Conservation (phyloP, 2,888 invertebrate genomes). For the Stenurella melanura region DNA sequence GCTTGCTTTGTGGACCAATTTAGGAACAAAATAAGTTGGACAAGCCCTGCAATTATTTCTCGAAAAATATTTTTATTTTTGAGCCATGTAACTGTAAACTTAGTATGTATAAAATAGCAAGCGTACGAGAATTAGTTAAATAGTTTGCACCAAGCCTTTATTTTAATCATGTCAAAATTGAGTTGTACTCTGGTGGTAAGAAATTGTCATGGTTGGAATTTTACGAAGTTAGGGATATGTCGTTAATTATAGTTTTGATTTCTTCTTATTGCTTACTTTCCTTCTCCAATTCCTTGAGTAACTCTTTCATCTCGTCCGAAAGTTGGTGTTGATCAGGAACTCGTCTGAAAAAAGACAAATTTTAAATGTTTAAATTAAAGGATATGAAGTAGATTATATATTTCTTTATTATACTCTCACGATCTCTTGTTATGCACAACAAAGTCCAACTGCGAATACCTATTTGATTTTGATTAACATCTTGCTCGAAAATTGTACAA, state of each 20-base stretch:
- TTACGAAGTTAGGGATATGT: slow-evolving; percentile 54
- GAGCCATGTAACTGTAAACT: slow-evolving; percentile 31
- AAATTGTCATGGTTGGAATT: slow-evolving; percentile 51
- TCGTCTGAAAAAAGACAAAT: slow-evolving; percentile 62
- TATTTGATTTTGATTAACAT: too few relatives aligned
- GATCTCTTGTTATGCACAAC: too few relatives aligned
- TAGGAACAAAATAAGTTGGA: slow-evolving; percentile 22
- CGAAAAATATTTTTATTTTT: slow-evolving; percentile 36
- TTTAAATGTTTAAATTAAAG: background rate
- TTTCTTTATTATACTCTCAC: too few relatives aligned
- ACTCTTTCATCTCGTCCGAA: slow-evolving; percentile 72
- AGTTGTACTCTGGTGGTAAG: slow-evolving; percentile 40
- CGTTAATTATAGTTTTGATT: slow-evolving; percentile 43
- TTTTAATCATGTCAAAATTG: slow-evolving; percentile 11
- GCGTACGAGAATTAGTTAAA: slow-evolving; percentile 20
- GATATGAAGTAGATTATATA: too few relatives aligned
- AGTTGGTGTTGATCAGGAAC: slow-evolving; percentile 70
- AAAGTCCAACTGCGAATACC: too few relatives aligned
- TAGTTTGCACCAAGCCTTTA: slow-evolving; percentile 10
- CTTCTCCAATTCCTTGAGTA: slow-evolving; percentile 71
- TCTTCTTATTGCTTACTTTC: slow-evolving; percentile 70
- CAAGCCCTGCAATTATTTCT: slow-evolving; percentile 25
- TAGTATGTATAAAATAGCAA: slow-evolving; percentile 27
- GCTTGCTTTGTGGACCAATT: slow-evolving; percentile 37
- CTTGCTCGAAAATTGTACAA: too few relatives aligned